Percentiles rank a stretch among this genome's conserved stretches.
Evolutionary conservation across 2,888 invertebrate genomes (phyloP).

Genomic region (Sepiola atlantica): DNA sequence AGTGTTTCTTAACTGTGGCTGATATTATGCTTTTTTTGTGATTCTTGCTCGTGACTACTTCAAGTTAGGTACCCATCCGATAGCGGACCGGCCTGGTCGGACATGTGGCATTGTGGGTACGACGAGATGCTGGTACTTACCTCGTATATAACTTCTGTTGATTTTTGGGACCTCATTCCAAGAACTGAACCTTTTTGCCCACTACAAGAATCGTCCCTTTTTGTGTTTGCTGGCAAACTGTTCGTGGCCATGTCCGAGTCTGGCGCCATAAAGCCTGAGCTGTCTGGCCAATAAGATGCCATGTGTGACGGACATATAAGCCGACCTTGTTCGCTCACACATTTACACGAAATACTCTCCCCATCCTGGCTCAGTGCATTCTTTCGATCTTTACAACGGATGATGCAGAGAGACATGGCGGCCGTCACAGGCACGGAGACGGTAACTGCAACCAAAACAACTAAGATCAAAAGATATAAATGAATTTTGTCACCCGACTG

Average conservation of each 20-base stretch:
- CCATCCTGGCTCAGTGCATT: background rate
- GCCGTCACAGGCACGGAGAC: background rate
- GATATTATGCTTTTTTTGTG: background rate
- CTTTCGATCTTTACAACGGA: background rate
- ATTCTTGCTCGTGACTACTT: background rate
- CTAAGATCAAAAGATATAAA: background rate
- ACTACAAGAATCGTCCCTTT: background rate
- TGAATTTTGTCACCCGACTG: background rate
- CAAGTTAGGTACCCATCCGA: background rate
- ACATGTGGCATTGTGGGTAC: conserved; percentile 1
- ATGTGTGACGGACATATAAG: conserved; percentile 12
- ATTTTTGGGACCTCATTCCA: background rate
- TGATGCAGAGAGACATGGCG: background rate
- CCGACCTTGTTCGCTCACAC: background rate
- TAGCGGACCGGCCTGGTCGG: conserved; percentile 19
- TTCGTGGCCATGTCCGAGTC: background rate
- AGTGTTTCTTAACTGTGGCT: background rate
- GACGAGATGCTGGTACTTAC: conserved; percentile 16
- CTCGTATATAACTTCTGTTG: conserved; percentile 2
- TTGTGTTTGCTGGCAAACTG: background rate
- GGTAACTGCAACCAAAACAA: background rate
- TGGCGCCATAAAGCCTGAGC: background rate
- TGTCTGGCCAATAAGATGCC: conserved; percentile 13
- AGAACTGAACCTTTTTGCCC: background rate
- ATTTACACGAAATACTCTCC: background rate